A percentile compares a stretch with the other conserved stretches of the same genome.
phyloP scores from a whole-genome alignment of 2,113 vertebrate species.

The Lampris megalopsis region DNA sequence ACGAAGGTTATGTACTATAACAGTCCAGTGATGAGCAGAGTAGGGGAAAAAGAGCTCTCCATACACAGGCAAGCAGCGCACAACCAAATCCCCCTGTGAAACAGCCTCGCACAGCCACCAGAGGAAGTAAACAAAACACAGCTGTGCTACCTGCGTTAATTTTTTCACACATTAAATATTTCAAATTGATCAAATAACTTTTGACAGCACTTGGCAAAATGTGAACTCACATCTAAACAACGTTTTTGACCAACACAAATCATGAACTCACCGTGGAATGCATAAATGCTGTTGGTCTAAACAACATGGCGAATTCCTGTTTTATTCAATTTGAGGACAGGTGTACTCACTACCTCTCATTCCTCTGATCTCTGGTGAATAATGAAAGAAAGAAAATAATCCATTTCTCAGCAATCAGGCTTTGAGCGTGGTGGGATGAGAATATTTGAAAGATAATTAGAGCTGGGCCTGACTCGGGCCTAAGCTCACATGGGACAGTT shows the following conservation, averaged over 20 bases:
- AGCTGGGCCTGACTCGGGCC: slow-evolving; percentile 42
- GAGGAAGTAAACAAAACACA: too few species aligned
- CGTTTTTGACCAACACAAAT: slow-evolving; percentile 15
- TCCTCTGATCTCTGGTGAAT: slow-evolving; percentile 25
- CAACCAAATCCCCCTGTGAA: too few species aligned
- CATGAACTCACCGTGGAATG: neutral
- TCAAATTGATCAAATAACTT: too few species aligned
- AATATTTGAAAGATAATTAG: slow-evolving; percentile 58
- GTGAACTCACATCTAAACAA: neutral
- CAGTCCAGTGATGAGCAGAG: too few species aligned
- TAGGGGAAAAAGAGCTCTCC: too few species aligned
- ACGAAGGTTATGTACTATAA: too few species aligned
- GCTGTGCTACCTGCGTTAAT: too few species aligned
- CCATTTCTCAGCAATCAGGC: slow-evolving; percentile 25
- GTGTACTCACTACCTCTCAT: neutral
- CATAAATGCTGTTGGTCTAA: neutral
- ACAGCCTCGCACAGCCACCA: too few species aligned
- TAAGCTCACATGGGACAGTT: slow-evolving; percentile 52
- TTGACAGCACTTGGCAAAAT: slow-evolving; percentile 6
- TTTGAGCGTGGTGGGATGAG: slow-evolving; percentile 4
- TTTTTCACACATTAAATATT: too few species aligned
- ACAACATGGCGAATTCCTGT: slow-evolving; percentile 3
- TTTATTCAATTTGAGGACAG: slow-evolving; percentile 13
- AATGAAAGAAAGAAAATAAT: slow-evolving; percentile 33
- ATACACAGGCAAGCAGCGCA: too few species aligned